Base-by-base conservation (phyloP, 1,140 invertebrate genomes). In the Formica selysi region DNA sequence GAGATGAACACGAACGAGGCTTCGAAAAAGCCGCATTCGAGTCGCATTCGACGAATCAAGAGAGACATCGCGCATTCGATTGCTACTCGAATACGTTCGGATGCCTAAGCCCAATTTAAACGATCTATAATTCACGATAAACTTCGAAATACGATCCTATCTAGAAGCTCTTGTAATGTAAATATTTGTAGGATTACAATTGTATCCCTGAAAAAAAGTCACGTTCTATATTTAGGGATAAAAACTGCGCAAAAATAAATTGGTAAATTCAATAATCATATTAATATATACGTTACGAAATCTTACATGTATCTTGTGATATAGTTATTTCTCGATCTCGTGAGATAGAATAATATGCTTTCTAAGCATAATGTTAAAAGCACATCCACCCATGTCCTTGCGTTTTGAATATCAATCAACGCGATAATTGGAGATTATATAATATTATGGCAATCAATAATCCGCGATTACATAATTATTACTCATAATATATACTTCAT, bases 11-110 rank as follows among this genome's bases (percentile, higher is more conserved):
- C 62, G 22, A 70, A 16, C 1, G 41, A 74, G 4, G 29, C 54
- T 73, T 81, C 7, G 32, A 48, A 74, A 73, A 73, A 73, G 44
- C 68, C 38, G 54, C 26, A 26, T 48, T 74, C 70, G 26, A 73
- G 7, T 68, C 44, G 16, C 29, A 13, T 19, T 44, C n/a, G 36
- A 79, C 44, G 26, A 62, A 54, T 70, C 64, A 32, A 67, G n/a
- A 68, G 8, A 32, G 29, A 62, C 26, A 48, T 79, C 32, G 76
- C 41, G 26, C 19, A 29, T 29, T 64, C 36, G 22, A 38, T 57
- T 19, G 16, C 32, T 57, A 54, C 65, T 70, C 32, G n/a, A 22
- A 65, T 67, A 22, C 38, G 22, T 0, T 78, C 38, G 19, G 10
- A 41, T 11, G 38, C n/a, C 70, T 41, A 22, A 62, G 22, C 1